Conservation (phyloP, 2,797 vertebrate species). For the Salarias fasciatus region DNA sequence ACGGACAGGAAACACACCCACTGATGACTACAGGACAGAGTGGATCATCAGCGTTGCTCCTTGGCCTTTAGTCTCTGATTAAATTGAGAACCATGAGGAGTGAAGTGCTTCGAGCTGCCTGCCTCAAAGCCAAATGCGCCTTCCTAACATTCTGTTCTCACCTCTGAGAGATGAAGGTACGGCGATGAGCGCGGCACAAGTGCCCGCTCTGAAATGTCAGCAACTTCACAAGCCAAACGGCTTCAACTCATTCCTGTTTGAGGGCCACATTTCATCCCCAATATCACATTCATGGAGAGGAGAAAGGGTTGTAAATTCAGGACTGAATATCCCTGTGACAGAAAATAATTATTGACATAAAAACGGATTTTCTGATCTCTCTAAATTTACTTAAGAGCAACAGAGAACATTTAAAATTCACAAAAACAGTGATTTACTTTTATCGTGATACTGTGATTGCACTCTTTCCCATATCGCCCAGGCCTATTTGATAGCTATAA, state of each 20-base stretch:
- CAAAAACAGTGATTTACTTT: too few species aligned
- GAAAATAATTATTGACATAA: too few species aligned
- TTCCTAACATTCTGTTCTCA: conserved; percentile 51
- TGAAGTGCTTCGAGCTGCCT: conserved; percentile 27
- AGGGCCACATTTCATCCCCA: too few species aligned
- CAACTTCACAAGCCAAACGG: background rate
- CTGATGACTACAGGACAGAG: conserved; percentile 65
- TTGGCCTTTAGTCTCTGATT: conserved; percentile 69
- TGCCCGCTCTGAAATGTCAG: conserved; percentile 33
- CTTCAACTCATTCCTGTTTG: background rate
- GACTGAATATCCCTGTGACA: too few species aligned
- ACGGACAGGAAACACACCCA: conserved; percentile 55
- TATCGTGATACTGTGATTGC: too few species aligned
- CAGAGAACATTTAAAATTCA: too few species aligned
- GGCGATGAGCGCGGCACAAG: conserved; percentile 13
- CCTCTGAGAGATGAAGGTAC: conserved; percentile 26
- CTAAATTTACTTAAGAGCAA: too few species aligned
- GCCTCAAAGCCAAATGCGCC: conserved; percentile 28
- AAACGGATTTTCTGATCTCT: too few species aligned
- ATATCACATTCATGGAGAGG: too few species aligned
- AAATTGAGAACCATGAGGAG: conserved; percentile 38
- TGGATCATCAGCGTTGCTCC: conserved; percentile 52
- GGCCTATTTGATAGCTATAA: too few species aligned
- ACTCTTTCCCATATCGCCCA: too few species aligned
- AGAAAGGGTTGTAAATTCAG: too few species aligned